These are phyloP conservation scores for Cryptops parisi DNA, from an alignment of 2,888 invertebrate species.

Conservation along the genomic window DNA sequence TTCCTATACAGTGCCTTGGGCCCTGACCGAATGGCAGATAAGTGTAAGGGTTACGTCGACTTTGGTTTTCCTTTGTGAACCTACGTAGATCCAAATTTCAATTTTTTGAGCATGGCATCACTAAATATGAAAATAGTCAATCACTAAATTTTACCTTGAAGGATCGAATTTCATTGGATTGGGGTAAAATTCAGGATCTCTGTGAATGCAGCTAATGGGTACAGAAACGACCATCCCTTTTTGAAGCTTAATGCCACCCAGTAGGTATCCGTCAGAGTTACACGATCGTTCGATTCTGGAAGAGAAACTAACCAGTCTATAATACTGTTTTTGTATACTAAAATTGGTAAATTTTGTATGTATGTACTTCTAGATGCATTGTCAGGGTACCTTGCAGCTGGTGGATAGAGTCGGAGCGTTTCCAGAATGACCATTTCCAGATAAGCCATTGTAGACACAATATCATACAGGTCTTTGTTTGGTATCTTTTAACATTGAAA, in stretches of 20 bases:
- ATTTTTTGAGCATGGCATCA: too few species aligned
- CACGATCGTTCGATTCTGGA: neutral
- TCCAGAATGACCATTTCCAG: conserved; percentile 1
- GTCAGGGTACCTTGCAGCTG: neutral
- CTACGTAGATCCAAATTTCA: too few species aligned
- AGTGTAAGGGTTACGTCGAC: too few species aligned
- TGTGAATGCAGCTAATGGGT: conserved; percentile 8
- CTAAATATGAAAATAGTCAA: too few species aligned
- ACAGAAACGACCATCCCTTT: conserved; percentile 6
- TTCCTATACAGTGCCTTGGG: too few species aligned
- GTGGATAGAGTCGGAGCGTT: conserved; percentile 7
- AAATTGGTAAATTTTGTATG: neutral
- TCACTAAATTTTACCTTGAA: neutral
- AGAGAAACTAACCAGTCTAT: neutral
- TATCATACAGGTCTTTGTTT: neutral
- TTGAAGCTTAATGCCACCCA: neutral
- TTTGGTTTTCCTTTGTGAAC: too few species aligned
- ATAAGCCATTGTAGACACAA: neutral
- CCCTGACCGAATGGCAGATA: too few species aligned
- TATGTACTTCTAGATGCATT: neutral
- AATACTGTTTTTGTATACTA: too few species aligned
- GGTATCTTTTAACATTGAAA: too few species aligned
- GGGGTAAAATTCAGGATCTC: conserved; percentile 8
- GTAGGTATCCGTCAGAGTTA: neutral
- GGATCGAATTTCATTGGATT: conserved; percentile 2